Base-by-base conservation (phyloP, 2,888 invertebrate genomes). In the Polyommatus iphigenia region DNA sequence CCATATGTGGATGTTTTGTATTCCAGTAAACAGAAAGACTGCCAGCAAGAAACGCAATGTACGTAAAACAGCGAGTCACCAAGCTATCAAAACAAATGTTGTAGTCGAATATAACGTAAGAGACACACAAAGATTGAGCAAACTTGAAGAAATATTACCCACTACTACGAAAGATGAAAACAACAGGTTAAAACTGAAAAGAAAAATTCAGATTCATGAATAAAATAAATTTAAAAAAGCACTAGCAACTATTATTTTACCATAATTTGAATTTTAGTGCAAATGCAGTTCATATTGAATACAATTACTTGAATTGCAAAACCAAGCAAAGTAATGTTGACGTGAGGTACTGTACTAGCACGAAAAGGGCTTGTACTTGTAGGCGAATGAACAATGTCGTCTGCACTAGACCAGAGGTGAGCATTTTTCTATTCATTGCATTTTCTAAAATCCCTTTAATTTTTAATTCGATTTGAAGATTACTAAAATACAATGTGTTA, bases 81-180 rank as follows among this genome's bases (percentile, higher is more conserved):
- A 67, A 29, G 67, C 29, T 13, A 15, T 67, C 15, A 29, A 32
- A 67, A 29, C 67, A 13, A 67, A 67, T 67, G 29, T 32, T 32
- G 67, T 67, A 67, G 29, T 32, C 13, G 18, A 67, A 67, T 67
- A 20, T 15, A 32, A 67, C 29, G 29, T 67, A 67, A 13, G 24
- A 18, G 67, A 67, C 67, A 18, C 67, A 32, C 67, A 32, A 32
- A 67, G 67, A 67, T 67, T 67, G 29, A 67, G 15, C 6, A 67
- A 67, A 67, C 18, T 67, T 67, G 67, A 67, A 67, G 67, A 67
- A 67, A 67, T 67, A 67, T 29, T 67, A 67, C 67, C 29, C 18
- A 29, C 18, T 2, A 6, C 29, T 67, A 29, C 67, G 18, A 67
- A 32, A 67, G 29, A 29, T 13, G 67, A 67, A 67, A 18, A 15